Conservation (phyloP, 2,888 invertebrate species). For the Halictus quadricinctus region DNA sequence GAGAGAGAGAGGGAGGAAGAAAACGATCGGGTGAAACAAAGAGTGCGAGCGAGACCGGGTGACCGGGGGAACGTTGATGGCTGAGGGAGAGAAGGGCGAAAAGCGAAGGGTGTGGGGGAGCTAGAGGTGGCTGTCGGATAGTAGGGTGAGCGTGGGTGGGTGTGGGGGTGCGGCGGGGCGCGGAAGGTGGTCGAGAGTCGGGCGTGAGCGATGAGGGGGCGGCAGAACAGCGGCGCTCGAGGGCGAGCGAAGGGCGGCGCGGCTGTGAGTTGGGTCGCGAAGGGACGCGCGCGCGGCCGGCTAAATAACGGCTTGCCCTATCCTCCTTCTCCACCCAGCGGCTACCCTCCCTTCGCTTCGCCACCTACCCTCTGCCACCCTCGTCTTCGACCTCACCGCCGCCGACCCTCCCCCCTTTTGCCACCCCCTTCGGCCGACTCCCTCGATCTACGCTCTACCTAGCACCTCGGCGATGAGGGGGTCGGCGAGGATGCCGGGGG, state of each 20-base stretch:
- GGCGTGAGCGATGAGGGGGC: constrained; percentile 68
- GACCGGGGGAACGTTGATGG: constrained; percentile 50
- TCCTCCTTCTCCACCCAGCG: constrained; percentile 77
- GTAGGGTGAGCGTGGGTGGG: constrained; percentile 46
- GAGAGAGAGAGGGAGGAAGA: constrained; percentile 9
- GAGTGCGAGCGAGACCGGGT: constrained; percentile 27
- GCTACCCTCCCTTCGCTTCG: constrained; percentile 54
- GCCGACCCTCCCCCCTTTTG: constrained; percentile 27
- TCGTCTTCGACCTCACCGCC: constrained; percentile 38
- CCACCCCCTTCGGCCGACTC: constrained; percentile 30
- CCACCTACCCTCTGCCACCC: constrained; percentile 23
- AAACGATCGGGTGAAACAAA: constrained; percentile 44
- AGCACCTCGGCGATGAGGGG: constrained; percentile 56
- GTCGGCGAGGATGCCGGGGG: constrained; percentile 38
- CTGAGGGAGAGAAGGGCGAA: constrained; percentile 49
- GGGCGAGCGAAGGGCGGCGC: constrained; percentile 66
- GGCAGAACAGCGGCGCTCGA: constrained; percentile 71
- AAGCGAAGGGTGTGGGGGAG: constrained; percentile 52
- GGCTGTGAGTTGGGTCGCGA: constrained; percentile 76
- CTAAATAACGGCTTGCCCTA: constrained; percentile 78
- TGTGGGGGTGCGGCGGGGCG: constrained; percentile 63
- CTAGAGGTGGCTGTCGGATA: constrained; percentile 52
- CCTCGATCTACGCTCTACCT: constrained; percentile 59
- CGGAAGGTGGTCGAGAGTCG: constrained; percentile 66
- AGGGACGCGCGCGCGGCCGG: constrained; percentile 76